These are phyloP conservation scores for Molanna angustata DNA, from an alignment of 2,888 invertebrate species.

Conservation along the genomic window DNA sequence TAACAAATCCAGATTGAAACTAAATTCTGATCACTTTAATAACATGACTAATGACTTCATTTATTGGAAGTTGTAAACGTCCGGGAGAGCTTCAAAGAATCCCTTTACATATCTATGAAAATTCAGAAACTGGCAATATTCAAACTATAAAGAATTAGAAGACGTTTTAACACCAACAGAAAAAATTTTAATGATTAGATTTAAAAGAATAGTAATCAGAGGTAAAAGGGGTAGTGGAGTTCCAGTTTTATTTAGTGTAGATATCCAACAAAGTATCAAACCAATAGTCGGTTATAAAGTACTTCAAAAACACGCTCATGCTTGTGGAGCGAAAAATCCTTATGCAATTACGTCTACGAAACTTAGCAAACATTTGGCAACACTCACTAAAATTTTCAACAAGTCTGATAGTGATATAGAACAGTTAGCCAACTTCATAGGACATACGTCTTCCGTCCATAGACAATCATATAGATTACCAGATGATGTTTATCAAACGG, in stretches of 20 bases:
- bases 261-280: constrained; percentile 32
- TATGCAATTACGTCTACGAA: constrained; percentile 36
- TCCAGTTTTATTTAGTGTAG: constrained; percentile 35
- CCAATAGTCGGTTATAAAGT: constrained; percentile 36
- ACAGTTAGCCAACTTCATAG: constrained; percentile 34
- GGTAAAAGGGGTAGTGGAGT: constrained; percentile 36
- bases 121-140: background rate
- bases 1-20: too few relatives aligned
- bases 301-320: constrained; percentile 34
- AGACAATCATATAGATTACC: constrained; percentile 34
- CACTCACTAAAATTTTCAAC: constrained; percentile 36
- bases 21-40: too few relatives aligned
- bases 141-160: background rate
- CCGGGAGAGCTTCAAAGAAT: background rate
- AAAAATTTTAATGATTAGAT: constrained; percentile 34
- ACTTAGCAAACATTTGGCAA: constrained; percentile 37
- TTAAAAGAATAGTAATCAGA: constrained; percentile 36
- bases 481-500: too few relatives aligned
- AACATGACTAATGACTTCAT: too few relatives aligned
- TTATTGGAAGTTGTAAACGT: too few relatives aligned
- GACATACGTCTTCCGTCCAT: background rate
- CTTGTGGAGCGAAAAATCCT: constrained; percentile 35
- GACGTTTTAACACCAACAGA: constrained; percentile 29
- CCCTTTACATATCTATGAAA: background rate
- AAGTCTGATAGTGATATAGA: constrained; percentile 36